Evolutionary conservation across 2,888 invertebrate species (phyloP).

Genomic region (Drosophila falleni): DNA sequence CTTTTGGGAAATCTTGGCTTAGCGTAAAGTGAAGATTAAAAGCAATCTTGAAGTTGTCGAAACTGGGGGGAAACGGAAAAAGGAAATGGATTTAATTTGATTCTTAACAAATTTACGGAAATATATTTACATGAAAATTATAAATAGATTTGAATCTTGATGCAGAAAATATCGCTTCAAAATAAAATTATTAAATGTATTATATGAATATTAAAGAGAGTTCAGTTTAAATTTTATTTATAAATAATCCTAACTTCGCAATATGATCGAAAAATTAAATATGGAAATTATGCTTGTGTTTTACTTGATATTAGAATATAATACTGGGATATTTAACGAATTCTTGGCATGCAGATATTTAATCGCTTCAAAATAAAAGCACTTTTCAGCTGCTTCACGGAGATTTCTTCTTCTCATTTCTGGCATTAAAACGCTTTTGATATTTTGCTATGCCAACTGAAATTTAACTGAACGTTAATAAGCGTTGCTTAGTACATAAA

Average conservation of each 20-base stretch:
- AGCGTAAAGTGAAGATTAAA: constrained; percentile 53
- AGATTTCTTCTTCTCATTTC: not conserved
- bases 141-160: not conserved
- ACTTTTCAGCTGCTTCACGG: not conserved
- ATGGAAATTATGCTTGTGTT: not conserved
- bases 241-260: too few relatives aligned
- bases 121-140: constrained; percentile 27
- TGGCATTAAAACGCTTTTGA: not conserved
- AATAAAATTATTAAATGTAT: not conserved
- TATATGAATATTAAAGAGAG: not conserved
- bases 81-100: constrained; percentile 22
- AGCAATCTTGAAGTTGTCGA: constrained; percentile 12
- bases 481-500: constrained; percentile 21
- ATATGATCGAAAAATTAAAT: not conserved
- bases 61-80: not conserved
- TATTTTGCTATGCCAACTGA: constrained; percentile 30
- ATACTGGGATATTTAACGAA: not conserved
- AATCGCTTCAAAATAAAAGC: not conserved
- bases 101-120: constrained; percentile 22
- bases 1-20: constrained; percentile 41
- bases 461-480: constrained; percentile 38
- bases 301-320: not conserved
- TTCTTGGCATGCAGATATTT: not conserved
- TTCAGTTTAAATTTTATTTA: not conserved
- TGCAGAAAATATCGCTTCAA: not conserved